A percentile compares a stretch with the other conserved stretches of the same genome.
phyloP scores from a whole-genome alignment of 2,888 invertebrate species.

The Ceraclea dissimilis region DNA sequence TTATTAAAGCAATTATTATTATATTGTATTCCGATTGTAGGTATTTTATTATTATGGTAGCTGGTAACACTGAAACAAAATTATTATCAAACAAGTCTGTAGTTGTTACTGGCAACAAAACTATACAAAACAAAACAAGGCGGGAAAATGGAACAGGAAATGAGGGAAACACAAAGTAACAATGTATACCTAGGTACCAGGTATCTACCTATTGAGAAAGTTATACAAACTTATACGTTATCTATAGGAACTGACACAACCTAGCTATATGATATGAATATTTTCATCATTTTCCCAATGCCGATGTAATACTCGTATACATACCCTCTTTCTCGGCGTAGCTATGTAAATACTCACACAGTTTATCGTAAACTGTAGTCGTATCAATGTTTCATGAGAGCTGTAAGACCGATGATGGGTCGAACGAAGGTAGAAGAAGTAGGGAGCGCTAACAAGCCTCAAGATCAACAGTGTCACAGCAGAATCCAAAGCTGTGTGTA shows the following conservation, averaged over 20 bases:
- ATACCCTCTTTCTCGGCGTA: too few relatives aligned
- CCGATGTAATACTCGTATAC: too few relatives aligned
- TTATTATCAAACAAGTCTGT: slow-evolving; percentile 20
- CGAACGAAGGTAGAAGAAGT: neutral
- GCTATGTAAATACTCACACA: too few relatives aligned
- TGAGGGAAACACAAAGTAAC: slow-evolving; percentile 3
- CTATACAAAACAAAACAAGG: slow-evolving; percentile 21
- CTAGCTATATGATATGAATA: too few relatives aligned
- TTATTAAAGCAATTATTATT: slow-evolving; percentile 43
- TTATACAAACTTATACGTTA: too few relatives aligned
- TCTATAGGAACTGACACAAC: too few relatives aligned
- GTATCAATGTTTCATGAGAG: too few relatives aligned
- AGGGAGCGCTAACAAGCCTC: neutral
- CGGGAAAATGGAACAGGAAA: slow-evolving; percentile 3
- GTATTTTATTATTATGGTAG: slow-evolving; percentile 25
- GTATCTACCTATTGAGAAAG: too few relatives aligned
- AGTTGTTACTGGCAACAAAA: slow-evolving; percentile 20
- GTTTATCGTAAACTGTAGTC: too few relatives aligned
- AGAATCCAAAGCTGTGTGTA: neutral
- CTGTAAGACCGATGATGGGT: neutral
- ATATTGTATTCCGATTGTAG: neutral
- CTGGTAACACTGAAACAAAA: slow-evolving; percentile 9
- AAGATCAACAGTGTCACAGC: neutral
- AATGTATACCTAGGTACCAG: too few relatives aligned
- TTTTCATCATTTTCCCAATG: too few relatives aligned